phyloP scores from a whole-genome alignment of 1,140 invertebrate species.

The Aphaenogaster floridana region DNA sequence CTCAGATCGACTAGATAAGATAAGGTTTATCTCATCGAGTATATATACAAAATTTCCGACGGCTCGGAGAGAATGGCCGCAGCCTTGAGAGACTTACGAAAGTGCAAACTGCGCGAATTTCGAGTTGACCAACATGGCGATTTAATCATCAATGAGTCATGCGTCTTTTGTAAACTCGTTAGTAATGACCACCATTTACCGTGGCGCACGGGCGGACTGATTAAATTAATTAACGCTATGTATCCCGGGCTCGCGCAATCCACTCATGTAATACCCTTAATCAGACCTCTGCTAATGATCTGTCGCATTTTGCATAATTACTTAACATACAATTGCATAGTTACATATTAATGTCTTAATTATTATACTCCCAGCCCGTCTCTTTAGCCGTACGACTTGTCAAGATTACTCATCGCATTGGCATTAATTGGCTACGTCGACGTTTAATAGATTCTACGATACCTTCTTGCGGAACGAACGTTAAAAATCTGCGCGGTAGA shows the following conservation, averaged over 20 bases:
- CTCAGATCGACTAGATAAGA: constrained; percentile 63
- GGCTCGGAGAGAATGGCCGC: neutral
- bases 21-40: constrained; percentile 34
- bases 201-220: neutral
- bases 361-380: neutral
- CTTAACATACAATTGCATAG: neutral
- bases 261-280: constrained; percentile 46
- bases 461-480: neutral
- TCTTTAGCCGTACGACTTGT: neutral
- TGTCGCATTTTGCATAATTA: constrained; percentile 51
- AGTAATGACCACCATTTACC: constrained; percentile 13
- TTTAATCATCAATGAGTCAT: constrained; percentile 70
- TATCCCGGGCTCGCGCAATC: constrained; percentile 15
- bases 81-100: constrained; percentile 70
- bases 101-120: constrained; percentile 50
- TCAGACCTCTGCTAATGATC: constrained; percentile 41
- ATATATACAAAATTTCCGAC: constrained; percentile 15
- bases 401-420: neutral
- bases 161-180: constrained; percentile 67
- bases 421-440: neutral
- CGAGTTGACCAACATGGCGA: constrained; percentile 48
- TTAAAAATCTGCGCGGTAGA: neutral
- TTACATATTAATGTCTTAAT: neutral
- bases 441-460: neutral
- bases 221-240: constrained; percentile 24